Evolutionary conservation across 2,888 invertebrate species (phyloP).

Genomic region (Polyommatus icarus): DNA sequence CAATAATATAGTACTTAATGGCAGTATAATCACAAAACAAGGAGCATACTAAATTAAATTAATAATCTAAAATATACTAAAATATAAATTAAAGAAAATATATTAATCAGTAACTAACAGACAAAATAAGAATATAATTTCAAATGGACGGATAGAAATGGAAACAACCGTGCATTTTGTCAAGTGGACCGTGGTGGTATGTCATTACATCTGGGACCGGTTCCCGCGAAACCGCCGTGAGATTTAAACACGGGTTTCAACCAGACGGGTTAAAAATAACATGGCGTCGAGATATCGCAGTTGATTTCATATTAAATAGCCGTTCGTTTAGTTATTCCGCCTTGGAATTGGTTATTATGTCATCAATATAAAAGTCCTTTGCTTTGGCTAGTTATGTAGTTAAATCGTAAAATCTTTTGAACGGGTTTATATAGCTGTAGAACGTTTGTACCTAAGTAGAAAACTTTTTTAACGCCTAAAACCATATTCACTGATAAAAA

Average conservation of each 20-base stretch:
- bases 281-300: background rate
- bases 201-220: slow-evolving; percentile 40
- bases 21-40: too few relatives aligned
- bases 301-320: background rate
- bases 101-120: too few relatives aligned
- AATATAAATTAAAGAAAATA: too few relatives aligned
- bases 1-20: too few relatives aligned
- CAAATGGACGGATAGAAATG: background rate
- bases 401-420: too few relatives aligned
- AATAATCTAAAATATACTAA: too few relatives aligned
- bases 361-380: background rate
- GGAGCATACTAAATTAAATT: too few relatives aligned
- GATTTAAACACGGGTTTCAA: slow-evolving; percentile 2
- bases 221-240: slow-evolving; percentile 42
- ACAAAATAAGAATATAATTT: background rate
- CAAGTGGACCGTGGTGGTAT: slow-evolving; percentile 24
- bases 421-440: too few relatives aligned
- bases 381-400: background rate
- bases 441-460: too few relatives aligned
- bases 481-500: background rate
- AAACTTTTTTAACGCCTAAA: background rate
- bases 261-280: slow-evolving; percentile 12
- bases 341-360: background rate
- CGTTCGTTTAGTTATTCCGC: background rate
- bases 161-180: slow-evolving; percentile 18